These are phyloP conservation scores for Phaethon lepturus DNA, from an alignment of 2,113 vertebrate genomes.

Conservation along the genomic window DNA sequence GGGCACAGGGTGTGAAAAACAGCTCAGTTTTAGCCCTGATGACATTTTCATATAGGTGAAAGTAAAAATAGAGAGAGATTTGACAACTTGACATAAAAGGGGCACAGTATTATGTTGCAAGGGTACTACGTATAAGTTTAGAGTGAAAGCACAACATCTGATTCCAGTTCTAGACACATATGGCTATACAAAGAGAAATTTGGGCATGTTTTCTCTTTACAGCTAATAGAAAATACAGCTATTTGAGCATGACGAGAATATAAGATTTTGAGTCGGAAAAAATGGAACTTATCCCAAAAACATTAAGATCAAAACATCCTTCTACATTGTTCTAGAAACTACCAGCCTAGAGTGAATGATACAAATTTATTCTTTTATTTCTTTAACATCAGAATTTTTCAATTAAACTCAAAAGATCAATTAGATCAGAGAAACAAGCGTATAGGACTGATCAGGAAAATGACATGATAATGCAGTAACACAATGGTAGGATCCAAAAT, in stretches of 20 bases:
- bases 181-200: neutral
- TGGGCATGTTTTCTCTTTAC: neutral
- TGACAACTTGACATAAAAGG: constrained; percentile 48
- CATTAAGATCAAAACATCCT: neutral
- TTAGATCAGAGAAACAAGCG: neutral
- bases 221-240: constrained; percentile 1
- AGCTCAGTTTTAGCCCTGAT: constrained; percentile 47
- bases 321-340: neutral
- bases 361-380: neutral
- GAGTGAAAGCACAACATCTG: constrained; percentile 47
- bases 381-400: neutral
- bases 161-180: constrained; percentile 22
- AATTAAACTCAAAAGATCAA: neutral
- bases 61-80: constrained; percentile 47
- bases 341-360: neutral
- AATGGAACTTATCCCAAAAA: neutral
- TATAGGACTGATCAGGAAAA: neutral
- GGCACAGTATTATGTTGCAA: neutral
- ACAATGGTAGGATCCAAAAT: neutral
- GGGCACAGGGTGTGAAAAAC: constrained; percentile 54
- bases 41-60: constrained; percentile 67
- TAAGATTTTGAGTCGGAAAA: neutral
- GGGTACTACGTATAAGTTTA: neutral
- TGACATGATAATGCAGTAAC: neutral
- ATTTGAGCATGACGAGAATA: neutral